Conservation (phyloP, 2,797 vertebrate genomes). For the Mergus octosetaceus region DNA sequence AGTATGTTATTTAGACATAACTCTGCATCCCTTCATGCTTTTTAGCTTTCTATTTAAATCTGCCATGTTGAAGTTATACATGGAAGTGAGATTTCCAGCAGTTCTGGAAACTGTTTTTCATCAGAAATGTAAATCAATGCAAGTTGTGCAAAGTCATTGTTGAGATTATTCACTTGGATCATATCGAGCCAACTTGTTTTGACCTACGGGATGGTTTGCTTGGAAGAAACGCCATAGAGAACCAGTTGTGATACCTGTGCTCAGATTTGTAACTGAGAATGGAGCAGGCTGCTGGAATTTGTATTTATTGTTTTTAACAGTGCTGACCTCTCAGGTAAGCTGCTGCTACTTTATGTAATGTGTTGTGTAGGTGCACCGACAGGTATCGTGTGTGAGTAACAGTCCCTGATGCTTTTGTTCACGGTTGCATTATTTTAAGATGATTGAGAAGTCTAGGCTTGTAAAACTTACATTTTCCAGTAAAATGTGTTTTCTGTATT, state of each 20-base stretch:
- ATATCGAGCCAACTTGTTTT: background rate
- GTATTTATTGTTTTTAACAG: background rate
- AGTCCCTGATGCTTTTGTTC: background rate
- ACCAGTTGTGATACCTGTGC: background rate
- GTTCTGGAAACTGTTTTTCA: background rate
- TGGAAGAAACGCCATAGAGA: background rate
- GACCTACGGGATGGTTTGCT: background rate
- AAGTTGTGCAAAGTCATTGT: background rate
- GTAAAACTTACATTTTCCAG: background rate
- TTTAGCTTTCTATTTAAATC: background rate
- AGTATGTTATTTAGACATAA: background rate
- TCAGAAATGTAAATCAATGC: background rate
- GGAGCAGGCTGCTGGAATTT: background rate
- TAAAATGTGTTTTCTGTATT: background rate
- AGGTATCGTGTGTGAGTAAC: fast-evolving
- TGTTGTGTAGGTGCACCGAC: background rate
- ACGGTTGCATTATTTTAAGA: background rate
- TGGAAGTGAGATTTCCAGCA: background rate
- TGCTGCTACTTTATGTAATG: background rate
- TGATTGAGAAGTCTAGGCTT: background rate
- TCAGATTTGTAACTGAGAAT: background rate
- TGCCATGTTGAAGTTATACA: background rate
- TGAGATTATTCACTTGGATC: background rate
- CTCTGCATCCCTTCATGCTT: background rate
- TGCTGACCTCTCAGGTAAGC: background rate